Base-by-base conservation (phyloP, 2,113 vertebrate species). In the Syngnathus scovelli region DNA sequence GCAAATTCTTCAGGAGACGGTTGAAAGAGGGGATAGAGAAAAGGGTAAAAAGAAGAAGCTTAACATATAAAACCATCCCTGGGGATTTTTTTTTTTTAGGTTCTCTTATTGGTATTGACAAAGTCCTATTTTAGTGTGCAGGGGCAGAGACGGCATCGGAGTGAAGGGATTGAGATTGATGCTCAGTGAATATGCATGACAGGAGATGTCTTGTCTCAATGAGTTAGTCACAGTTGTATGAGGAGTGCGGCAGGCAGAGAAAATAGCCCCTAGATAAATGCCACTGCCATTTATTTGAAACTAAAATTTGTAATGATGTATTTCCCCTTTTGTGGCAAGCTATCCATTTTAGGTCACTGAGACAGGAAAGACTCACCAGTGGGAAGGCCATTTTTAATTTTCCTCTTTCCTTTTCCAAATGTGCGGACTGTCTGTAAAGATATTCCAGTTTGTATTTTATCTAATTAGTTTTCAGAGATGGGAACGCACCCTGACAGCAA, bases 151-250 rank as follows among this genome's bases (percentile, higher is more conserved):
- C 27, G 70, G 70, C 67, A 66, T 85, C 78, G 76, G 80, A 78
- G 70, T 73, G 76, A 82, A 75, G 61, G 81, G 81, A 76, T 80
- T 71, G 61, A 79, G 81, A 85, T 76, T 83, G 81, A 83, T 82
- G 81, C 74, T 39, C 62, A 61, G 64, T 64, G 70, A 81, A 87
- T 81, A 72, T 76, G 70, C 80, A 67, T 67, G 65, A 61, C 81
- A 78, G 78, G 64, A 84, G 69, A 83, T 71, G 63, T 70, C 67
- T 78, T 83, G 79, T 85, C 74, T 81, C 59, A 74, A 66, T 68
- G 60, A 75, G 76, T 86, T 85, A 82, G 77, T 83, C 75, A 84
- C 72, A 75, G 76, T 64, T 68, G 41, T 83, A 70, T 80, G 71
- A 85, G 73, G 73, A 71, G 70, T 59, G 69, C 43, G 68, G 62